Evolutionary conservation across 2,888 invertebrate species (phyloP), one percentile per base, ranked within the genome.

Genomic region (Hypsopygia costalis): DNA sequence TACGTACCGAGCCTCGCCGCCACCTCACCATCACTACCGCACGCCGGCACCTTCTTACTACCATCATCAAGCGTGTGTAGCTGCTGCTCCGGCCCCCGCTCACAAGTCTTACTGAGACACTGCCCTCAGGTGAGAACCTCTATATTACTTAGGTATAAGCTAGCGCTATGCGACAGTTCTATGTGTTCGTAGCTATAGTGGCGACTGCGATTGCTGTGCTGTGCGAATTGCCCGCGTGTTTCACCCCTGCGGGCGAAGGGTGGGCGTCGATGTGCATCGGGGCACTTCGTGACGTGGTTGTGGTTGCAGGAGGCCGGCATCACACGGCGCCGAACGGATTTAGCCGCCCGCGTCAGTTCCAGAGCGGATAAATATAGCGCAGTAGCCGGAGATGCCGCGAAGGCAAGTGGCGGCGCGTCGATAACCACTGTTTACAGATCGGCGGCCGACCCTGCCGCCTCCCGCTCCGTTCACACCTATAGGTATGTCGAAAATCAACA

Each of bases 11-110:
- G 66, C 80, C 32, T 75, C 85, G 46, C 72, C 90, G 3, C 83
- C 86, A 40, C 81, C 82, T 25, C 85, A 90, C 46, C 86, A 90
- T 43, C 82, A 87, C 74, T 77, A 88, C 63, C 75, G 85, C 62
- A 55, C 90, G 40, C 81, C 87, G 9, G 83, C 83, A 33, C 82
- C 86, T 31, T 75, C 87, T 27, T 85, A 90, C 55, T 86, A 91
- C 46, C 91, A 91, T 53, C 91, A 91, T 56, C 91, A 91, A 68
- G 91, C 92, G 51, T 92, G 91, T 73, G 90, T 91, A 34, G 90
- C 89, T 34, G 86, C 87, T 30, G 86, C 75, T 36, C 85, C 87
- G 27, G 72, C 86, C 36, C 78, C 85, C 36, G 83, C 86, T 37
- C 88, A 87, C 60, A 89, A 89, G 69, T 89, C 87, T 56, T 87